These are phyloP conservation scores for Drosophila subquinaria DNA, from an alignment of 2,888 invertebrate genomes.

Conservation along the genomic window DNA sequence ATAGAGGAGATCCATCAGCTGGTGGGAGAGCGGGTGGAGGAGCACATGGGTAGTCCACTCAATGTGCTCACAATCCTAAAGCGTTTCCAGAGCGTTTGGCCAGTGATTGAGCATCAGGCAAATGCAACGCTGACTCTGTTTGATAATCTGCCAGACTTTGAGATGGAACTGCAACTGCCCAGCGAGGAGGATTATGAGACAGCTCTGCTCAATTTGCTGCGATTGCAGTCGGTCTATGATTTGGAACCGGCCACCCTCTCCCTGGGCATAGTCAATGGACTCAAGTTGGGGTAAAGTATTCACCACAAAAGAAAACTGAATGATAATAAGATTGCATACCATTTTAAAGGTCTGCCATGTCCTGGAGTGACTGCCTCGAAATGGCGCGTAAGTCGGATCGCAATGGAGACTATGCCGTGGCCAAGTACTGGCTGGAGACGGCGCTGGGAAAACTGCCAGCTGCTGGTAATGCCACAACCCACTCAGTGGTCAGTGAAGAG, in stretches of 20 bases:
- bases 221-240: slow-evolving; percentile 89
- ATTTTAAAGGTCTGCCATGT: slow-evolving; percentile 75
- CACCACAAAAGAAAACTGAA: slow-evolving; percentile 11
- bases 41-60: slow-evolving; percentile 92
- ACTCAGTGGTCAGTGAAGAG: slow-evolving; percentile 25
- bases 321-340: slow-evolving; percentile 20
- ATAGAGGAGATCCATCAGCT: slow-evolving; percentile 70
- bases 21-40: slow-evolving; percentile 60
- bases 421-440: slow-evolving; percentile 81
- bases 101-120: slow-evolving; percentile 87
- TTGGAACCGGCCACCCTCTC: slow-evolving; percentile 87
- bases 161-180: slow-evolving; percentile 65
- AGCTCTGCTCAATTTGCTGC: slow-evolving; percentile 69
- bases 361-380: slow-evolving; percentile 82
- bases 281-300: slow-evolving; percentile 73
- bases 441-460: slow-evolving; percentile 72
- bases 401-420: slow-evolving; percentile 70
- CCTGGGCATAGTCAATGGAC: slow-evolving; percentile 86
- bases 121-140: slow-evolving; percentile 45
- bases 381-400: slow-evolving; percentile 75
- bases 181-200: slow-evolving; percentile 78
- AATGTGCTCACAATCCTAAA: slow-evolving; percentile 97
- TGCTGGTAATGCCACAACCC: slow-evolving; percentile 38
- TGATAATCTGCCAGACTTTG: slow-evolving; percentile 16
- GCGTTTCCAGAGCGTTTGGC: slow-evolving; percentile 94